These are phyloP conservation scores for Hetaerina titia DNA, from an alignment of 2,888 invertebrate genomes.

Conservation along the genomic window DNA sequence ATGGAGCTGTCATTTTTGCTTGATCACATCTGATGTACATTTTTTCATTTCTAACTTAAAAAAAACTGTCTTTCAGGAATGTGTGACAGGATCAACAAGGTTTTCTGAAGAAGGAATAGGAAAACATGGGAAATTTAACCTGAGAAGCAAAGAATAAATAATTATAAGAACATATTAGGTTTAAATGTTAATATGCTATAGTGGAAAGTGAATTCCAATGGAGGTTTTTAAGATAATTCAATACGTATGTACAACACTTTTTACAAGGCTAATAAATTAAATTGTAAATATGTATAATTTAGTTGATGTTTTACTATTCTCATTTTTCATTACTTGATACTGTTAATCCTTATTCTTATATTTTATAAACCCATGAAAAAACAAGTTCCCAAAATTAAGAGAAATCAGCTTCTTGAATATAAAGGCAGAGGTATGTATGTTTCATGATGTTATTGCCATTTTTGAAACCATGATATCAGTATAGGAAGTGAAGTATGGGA, in stretches of 20 bases:
- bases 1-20: neutral
- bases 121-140: constrained; percentile 82
- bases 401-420: too few species aligned
- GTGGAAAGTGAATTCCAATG: neutral
- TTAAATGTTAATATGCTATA: neutral
- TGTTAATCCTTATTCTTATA: too few species aligned
- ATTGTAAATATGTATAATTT: too few species aligned
- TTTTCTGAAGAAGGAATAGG: constrained; percentile 85
- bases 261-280: too few species aligned
- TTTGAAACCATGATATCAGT: too few species aligned
- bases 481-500: too few species aligned
- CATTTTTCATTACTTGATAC: neutral
- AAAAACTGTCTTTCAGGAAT: constrained; percentile 76
- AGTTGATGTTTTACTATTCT: neutral
- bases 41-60: neutral
- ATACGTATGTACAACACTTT: too few species aligned
- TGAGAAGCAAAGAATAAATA: constrained; percentile 61
- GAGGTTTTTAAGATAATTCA: neutral
- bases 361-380: too few species aligned
- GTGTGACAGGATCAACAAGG: constrained; percentile 84
- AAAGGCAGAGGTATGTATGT: too few species aligned
- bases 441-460: too few species aligned
- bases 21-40: neutral
- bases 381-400: too few species aligned
- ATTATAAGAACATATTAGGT: neutral